Conservation (phyloP, 2,797 vertebrate species). For the Rallus crepitans region DNA sequence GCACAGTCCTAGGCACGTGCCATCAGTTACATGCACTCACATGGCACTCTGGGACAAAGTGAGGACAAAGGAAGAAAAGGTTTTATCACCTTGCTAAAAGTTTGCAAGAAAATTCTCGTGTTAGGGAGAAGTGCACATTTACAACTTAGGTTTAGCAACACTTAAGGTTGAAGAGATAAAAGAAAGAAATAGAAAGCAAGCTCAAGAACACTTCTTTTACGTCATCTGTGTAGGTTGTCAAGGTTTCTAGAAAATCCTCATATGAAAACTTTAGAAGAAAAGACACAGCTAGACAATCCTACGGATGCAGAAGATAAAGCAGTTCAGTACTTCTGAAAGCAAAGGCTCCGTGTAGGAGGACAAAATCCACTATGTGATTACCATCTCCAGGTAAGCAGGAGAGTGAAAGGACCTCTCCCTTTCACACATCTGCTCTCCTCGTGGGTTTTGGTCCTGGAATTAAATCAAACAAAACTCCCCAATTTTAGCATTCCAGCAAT, state of each 20-base stretch:
- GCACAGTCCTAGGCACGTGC: neutral
- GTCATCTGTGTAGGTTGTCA: neutral
- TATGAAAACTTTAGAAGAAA: neutral
- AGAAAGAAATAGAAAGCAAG: conserved; percentile 1
- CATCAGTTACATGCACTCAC: neutral
- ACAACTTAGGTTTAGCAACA: neutral
- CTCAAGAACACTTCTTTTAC: neutral
- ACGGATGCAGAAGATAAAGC: neutral
- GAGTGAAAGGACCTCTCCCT: neutral
- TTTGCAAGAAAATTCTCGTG: neutral
- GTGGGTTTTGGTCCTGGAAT: neutral
- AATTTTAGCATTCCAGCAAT: neutral
- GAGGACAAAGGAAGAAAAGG: neutral
- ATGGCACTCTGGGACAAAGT: neutral
- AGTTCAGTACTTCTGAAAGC: neutral
- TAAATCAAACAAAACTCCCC: neutral
- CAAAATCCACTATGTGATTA: neutral
- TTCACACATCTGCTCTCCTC: neutral
- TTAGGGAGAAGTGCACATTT: neutral
- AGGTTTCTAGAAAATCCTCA: neutral
- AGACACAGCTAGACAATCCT: neutral
- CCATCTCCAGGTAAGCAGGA: neutral
- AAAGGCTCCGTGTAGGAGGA: neutral
- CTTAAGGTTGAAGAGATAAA: neutral
- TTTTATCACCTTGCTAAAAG: conserved; percentile 12